Evolutionary conservation across 2,888 invertebrate genomes (phyloP).

Genomic region (Pantelozetes paolii): DNA sequence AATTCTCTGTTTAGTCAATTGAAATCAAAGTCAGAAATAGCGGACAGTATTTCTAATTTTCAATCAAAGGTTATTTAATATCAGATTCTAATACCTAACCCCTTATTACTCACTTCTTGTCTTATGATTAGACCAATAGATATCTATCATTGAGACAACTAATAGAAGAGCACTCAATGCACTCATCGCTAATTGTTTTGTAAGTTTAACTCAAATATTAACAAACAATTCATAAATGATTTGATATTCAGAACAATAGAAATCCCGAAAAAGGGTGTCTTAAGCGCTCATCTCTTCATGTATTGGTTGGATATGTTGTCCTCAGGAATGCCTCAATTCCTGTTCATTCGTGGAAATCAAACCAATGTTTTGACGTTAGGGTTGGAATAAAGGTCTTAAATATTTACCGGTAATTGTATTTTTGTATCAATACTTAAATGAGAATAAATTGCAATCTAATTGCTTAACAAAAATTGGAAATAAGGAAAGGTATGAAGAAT

Average conservation of each 20-base stretch:
- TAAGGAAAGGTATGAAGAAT: too few relatives aligned
- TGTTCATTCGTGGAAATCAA: constrained; percentile 9
- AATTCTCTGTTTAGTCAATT: too few relatives aligned
- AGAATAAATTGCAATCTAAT: too few relatives aligned
- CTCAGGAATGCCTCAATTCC: not conserved
- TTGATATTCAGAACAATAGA: not conserved
- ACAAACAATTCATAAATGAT: not conserved
- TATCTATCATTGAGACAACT: not conserved
- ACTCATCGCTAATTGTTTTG: not conserved
- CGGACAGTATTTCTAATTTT: too few relatives aligned
- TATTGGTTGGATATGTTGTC: not conserved
- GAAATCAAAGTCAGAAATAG: too few relatives aligned
- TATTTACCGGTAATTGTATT: too few relatives aligned
- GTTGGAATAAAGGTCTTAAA: too few relatives aligned
- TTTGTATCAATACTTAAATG: too few relatives aligned
- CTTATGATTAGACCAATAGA: not conserved
- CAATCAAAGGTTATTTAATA: constrained; percentile 59
- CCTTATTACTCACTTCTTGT: too few relatives aligned
- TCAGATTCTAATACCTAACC: too few relatives aligned
- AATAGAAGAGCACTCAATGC: not conserved
- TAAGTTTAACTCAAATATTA: not conserved
- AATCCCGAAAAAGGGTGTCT: not conserved
- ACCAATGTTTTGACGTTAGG: not conserved
- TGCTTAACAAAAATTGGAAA: too few relatives aligned
- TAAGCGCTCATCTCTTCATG: not conserved